Base-by-base conservation (phyloP, 2,888 invertebrate species). In the Napeogenes inachia region DNA sequence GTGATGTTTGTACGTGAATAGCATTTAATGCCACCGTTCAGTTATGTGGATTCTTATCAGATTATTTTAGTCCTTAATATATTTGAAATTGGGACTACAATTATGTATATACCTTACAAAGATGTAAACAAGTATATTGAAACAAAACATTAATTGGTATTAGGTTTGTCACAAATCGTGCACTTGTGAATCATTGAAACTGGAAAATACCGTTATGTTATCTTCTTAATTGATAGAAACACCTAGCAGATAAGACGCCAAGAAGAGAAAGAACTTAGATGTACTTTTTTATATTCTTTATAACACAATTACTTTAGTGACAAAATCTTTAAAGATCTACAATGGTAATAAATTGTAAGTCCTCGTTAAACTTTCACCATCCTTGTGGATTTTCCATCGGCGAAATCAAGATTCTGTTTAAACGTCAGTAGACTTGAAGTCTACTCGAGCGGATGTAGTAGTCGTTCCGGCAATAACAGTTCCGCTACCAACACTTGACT, bases 401-500 rank as follows among this genome's bases (percentile, higher is more conserved):
- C 13, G 45, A 60, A 62, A 64, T 60, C 59, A 62, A 60, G 59
- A 59, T 58, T 62, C 53, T 62, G 61, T 55, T 42, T 42, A 61
- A 61, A 61, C 59, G 62, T 66, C 59, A 72, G 82, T 75, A 85
- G 85, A 84, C 86, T 81, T 79, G 78, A 84, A 85, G 89, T 87
- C 88, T 84, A 77, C 84, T 78, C 78, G 76, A 76, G 79, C 87
- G 89, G 89, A 89, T 74, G 85, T 80, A 82, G 84, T 82, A 85
- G 87, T 87, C 86, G 82, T 87, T 84, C 86, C 84, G 83, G 86
- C 88, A 87, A 89, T 89, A 89, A 88, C 87, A 86, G 84, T 88
- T 89, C 89, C 89, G 86, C 82, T 77, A 80, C 79, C 86, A 84
- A 88, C 89, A 89, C 89, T 89, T 85, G 80, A 77, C 80, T 78